These are phyloP conservation scores for Apis cerana DNA, from an alignment of 1,140 invertebrate genomes.

Conservation along the genomic window DNA sequence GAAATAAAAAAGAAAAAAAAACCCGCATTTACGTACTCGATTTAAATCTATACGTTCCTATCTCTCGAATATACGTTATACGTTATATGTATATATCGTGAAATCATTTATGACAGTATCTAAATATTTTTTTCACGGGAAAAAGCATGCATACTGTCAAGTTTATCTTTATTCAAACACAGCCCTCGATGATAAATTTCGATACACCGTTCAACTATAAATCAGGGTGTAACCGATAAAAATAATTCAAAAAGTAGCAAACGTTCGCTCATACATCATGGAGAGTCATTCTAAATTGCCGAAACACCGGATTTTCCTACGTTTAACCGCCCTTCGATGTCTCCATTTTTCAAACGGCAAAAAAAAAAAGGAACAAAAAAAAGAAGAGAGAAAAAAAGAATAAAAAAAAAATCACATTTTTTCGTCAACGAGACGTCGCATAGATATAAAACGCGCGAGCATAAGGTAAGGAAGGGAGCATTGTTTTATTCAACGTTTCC, in stretches of 20 bases:
- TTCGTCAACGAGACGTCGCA: background rate
- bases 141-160: background rate
- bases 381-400: background rate
- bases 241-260: slow-evolving; percentile 21
- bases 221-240: background rate
- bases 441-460: background rate
- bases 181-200: slow-evolving; percentile 6
- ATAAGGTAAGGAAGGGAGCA: slow-evolving; percentile 19
- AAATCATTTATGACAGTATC: background rate
- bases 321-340: slow-evolving; percentile 15
- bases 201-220: slow-evolving; percentile 8
- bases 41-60: too few relatives aligned
- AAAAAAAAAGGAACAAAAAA: background rate
- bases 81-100: too few relatives aligned
- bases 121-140: background rate
- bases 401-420: background rate
- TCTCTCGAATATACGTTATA: too few relatives aligned
- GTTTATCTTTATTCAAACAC: slow-evolving; percentile 1
- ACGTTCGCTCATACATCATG: background rate
- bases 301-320: slow-evolving; percentile 9
- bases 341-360: slow-evolving; percentile 3
- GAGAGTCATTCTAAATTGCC: slow-evolving; percentile 6
- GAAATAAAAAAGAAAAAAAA: too few relatives aligned
- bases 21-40: too few relatives aligned
- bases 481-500: slow-evolving; percentile 28